Base-by-base conservation (phyloP, 2,113 vertebrate genomes). In the Coregonus clupeaformis region DNA sequence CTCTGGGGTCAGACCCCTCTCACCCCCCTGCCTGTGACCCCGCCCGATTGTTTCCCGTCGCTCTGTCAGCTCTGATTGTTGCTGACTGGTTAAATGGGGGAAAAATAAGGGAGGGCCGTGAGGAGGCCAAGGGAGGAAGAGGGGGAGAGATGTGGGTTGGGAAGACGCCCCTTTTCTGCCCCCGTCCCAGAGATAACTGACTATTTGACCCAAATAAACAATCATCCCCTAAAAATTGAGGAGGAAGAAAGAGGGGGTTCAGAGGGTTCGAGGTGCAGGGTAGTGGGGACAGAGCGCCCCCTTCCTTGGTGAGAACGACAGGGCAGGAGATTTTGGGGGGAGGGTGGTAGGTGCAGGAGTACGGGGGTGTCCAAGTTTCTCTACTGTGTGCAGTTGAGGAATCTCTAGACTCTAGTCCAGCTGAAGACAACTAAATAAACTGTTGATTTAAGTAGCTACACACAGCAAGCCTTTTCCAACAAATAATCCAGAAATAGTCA, bases 141-240 rank as follows among this genome's bases (percentile, higher is more conserved):
- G 11, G 36, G 1, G 36, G 36, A 2, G 36, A 42, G 36, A 42
- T 2, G 9, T 42, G 36, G 2, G 36, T 7, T 42, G 9, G 36
- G 36, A 42, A 42, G 36, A 42, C 9, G 9, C 36, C 36, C 36
- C 36, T 42, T 42, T 42, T 42, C 36, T 42, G 7, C 36, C 6
- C 81, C 81, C 69, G 6, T 47, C 80, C 75, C 76, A 77, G 77
- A 87, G 79, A 89, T 88, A 89, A 91, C 89, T 92, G 90, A 91
- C 88, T 91, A 85, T 93, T 91, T 92, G 91, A 94, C 92, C 92
- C 90, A 92, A 92, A 93, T 91, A 93, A 93, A 93, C 88, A 93
- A 89, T 82, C 73, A 60, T 81, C 72, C 66, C 59, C 57, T 77
- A 85, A 79, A 80, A 82, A 78, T 86, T 83, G 75, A 81, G 83